Base-by-base conservation (phyloP, 2,888 invertebrate genomes). In the Chironomus tentans region DNA sequence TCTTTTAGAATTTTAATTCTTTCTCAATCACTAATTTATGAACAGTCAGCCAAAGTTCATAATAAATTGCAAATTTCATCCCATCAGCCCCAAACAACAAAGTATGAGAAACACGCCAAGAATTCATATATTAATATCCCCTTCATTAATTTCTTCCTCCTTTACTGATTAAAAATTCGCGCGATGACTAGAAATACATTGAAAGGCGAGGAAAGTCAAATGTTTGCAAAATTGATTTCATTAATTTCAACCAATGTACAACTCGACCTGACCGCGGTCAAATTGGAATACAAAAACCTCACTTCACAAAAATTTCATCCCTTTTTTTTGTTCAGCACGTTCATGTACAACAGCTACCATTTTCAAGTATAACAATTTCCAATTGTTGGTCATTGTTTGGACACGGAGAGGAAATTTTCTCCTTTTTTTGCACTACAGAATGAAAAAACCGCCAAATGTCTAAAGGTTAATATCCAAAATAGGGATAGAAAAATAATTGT, bases 391-490 rank as follows among this genome's bases (percentile, higher is more conserved):
- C 5, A 18, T 15, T 21, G 65, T 65, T 65, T 65, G 22, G 12
- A 62, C 65, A 65, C 21, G 10, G 12, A 65, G 21, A 50, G 62
- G 6, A 22, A 65, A 65, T 21, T 65, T 50, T 50, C 4, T 21
- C 22, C 2, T 65, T 65, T 65, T 65, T 65, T 12, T 24, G 22
- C 21, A 18, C 24, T 13, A 24, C 12, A 15, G n/a, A 74, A 3
- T 4, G 46, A n/a, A 22, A 74, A 74, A 74, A 74, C 74, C 74
- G 74, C 74, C 68, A 46, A 74, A 74, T 61, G 74, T 65, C 74
- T 46, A 38, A 74, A 74, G 74, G 68, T 47, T 68, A 68, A 68
- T 48, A 46, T 70, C 70, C n/a, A 56, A 56, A 56, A 56, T 18
- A 56, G 15, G 15, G 56, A 56, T 7, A 56, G 15, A 56, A 56